Evolutionary conservation across 1,140 invertebrate species (phyloP), one percentile per base, ranked within the genome.

Genomic region (Camponotus vicinus): DNA sequence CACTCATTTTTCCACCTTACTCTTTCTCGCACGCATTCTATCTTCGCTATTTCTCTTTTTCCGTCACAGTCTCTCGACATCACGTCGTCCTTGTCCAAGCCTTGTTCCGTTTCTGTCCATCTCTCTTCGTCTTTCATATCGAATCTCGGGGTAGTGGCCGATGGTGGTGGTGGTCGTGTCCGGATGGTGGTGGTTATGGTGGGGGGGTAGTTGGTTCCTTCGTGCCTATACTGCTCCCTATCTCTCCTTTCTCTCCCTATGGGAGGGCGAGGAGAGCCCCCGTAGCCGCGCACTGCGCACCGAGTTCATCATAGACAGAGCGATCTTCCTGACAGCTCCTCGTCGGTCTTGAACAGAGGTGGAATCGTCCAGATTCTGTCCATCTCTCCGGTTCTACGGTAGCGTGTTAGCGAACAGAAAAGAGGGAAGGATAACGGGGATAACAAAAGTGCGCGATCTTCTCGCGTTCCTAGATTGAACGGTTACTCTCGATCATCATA

Each of bases 241-340:
- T 93, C 91, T 92, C 87, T 91, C 90, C 92, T 92, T 93, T 93
- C 93, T 93, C 92, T 93, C 91, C 92, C 93, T 92, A 92, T 92
- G 89, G 91, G 89, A 92, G 90, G 83, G 89, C 91, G 91, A 92
- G 91, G 90, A 91, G 91, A 88, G 92, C 89, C 86, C 88, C 89
- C 90, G 89, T 90, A 88, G 88, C 85, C 88, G 92, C 89, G 91
- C 92, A 94, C 91, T 93, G 93, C 92, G 92, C 93, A 93, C 90
- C 92, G 93, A 94, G 93, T 94, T 93, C 93, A 93, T 94, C 93
- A 94, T 92, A 93, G 92, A 93, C 92, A 90, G 92, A 88, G 86
- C 90, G 90, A 93, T 93, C 92, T 92, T 86, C 77, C 92, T 93
- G 93, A 93, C 92, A 94, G 92, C 92, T 92, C 87, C 88, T 91